A percentile compares a stretch with the other conserved stretches of the same genome.
Conservation (phyloP, 2,888 invertebrate species). For the Xylophagus ater region DNA sequence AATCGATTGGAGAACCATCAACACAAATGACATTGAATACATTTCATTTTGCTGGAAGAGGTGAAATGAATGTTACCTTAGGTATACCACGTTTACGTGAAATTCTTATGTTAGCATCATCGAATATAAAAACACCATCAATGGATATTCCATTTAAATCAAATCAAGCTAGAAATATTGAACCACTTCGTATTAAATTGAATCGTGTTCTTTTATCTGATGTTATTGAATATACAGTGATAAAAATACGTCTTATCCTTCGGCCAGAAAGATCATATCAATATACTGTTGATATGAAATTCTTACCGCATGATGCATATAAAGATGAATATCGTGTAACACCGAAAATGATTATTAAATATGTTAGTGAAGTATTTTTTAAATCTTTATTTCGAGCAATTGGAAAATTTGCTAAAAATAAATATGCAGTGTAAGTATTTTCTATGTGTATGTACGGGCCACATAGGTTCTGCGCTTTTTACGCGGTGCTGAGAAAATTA, state of each 20-base stretch:
- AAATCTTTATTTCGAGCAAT: conserved; percentile 52
- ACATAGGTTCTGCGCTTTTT: too few relatives aligned
- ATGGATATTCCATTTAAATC: conserved; percentile 82
- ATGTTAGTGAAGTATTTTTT: conserved; percentile 64
- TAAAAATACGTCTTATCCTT: conserved; percentile 41
- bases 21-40: conserved; percentile 99
- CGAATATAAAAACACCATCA: conserved; percentile 88
- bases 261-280: conserved; percentile 46
- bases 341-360: conserved; percentile 56
- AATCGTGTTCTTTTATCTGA: conserved; percentile 69
- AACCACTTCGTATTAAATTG: conserved; percentile 57
- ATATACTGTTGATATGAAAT: conserved; percentile 59
- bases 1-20: conserved; percentile 97
- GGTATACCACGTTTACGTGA: conserved; percentile 96
- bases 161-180: conserved; percentile 47
- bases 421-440: conserved; percentile 31
- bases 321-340: conserved; percentile 59
- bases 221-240: conserved; percentile 51
- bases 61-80: conserved; percentile 99
- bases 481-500: too few relatives aligned
- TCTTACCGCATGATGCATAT: conserved; percentile 64
- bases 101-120: conserved; percentile 91
- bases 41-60: conserved; percentile 98
- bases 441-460: too few relatives aligned
- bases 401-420: conserved; percentile 46